Base-by-base conservation (phyloP, 2,888 invertebrate genomes). In the Muschampia plurimacula region DNA sequence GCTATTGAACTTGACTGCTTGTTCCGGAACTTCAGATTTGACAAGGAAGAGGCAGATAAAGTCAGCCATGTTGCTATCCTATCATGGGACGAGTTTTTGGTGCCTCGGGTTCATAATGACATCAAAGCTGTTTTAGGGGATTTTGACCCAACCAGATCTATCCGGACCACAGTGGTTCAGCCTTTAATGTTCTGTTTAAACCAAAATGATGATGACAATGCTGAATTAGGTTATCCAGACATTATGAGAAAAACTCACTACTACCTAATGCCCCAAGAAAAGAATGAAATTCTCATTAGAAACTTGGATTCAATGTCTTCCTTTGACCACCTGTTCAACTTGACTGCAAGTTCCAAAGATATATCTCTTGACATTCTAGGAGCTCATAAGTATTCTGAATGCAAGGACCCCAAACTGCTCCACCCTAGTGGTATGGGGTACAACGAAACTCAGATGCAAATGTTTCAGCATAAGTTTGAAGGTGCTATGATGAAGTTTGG, bases 1-100 rank as follows among this genome's bases (percentile, higher is more conserved):
- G 93, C 96, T 49, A 91, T 96, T 13, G 95, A 96, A 83, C 87
- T 95, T 39, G 97, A 97, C 84, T 97, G 97, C 81, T 81, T 96
- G 22, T 95, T 96, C 75, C 94, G 97, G 76, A 95, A 96, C 70
- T 95, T 95, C 73, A 93, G 94, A 78, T 88, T 91, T 80, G 94
- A 95, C 74, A 94, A 91, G 76, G 94, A 95, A 52, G 93, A 93
- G 22, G 70, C 81, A 0, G 85, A 95, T 44, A 94, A 93, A 82
- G 93, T 93, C 0, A 94, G 95, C 77, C 95, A 95, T 85, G 95
- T 94, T 0, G 88, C 94, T 73, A 93, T 95, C 0, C 82, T 96
- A 49, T 93, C 96, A 0, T 96, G 96, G 95, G 95, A 96, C 79
- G 96, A 97, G 79, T 96, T 95, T 79, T 82, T 97, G 66, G 95